Percentiles rank a stretch among this genome's conserved stretches.
phyloP scores from a whole-genome alignment of 2,113 vertebrate genomes.

The Notarius lentiginosus region DNA sequence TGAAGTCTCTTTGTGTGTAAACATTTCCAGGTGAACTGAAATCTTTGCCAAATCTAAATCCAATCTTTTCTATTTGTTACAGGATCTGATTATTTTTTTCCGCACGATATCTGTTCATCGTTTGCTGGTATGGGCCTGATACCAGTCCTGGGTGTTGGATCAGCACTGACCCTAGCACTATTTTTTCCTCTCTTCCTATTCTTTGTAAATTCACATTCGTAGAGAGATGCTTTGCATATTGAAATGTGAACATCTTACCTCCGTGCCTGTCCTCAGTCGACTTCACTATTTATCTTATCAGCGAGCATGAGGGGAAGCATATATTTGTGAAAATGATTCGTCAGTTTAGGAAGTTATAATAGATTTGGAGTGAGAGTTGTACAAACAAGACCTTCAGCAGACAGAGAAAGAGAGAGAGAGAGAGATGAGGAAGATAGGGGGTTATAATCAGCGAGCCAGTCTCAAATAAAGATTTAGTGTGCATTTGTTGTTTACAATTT shows the following conservation, averaged over 20 bases:
- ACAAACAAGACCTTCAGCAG: conserved; percentile 67
- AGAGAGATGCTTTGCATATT: conserved; percentile 52
- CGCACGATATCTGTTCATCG: neutral
- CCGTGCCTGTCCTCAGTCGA: conserved; percentile 30
- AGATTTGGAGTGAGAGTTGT: conserved; percentile 74
- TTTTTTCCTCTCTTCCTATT: conserved; percentile 28
- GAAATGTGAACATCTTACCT: conserved; percentile 53
- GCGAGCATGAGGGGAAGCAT: conserved; percentile 61
- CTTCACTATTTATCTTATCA: conserved; percentile 56
- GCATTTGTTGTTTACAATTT: conserved; percentile 21
- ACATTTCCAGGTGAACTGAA: neutral
- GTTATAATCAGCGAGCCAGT: conserved; percentile 31
- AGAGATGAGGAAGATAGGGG: conserved; percentile 23
- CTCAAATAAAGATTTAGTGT: conserved; percentile 47
- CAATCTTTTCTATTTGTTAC: neutral
- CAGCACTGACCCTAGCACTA: no score
- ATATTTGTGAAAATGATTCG: conserved; percentile 76
- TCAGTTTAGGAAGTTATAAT: conserved; percentile 77
- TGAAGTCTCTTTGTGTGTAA: neutral
- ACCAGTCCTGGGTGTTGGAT: neutral
- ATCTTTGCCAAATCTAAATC: neutral
- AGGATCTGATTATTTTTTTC: neutral
- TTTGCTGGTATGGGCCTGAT: neutral
- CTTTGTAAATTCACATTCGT: conserved; percentile 47
- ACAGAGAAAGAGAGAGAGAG: conserved; percentile 28